Conservation (phyloP, 37 sponge, comb jelly and placozoan species). For the Halichondria panicea region DNA sequence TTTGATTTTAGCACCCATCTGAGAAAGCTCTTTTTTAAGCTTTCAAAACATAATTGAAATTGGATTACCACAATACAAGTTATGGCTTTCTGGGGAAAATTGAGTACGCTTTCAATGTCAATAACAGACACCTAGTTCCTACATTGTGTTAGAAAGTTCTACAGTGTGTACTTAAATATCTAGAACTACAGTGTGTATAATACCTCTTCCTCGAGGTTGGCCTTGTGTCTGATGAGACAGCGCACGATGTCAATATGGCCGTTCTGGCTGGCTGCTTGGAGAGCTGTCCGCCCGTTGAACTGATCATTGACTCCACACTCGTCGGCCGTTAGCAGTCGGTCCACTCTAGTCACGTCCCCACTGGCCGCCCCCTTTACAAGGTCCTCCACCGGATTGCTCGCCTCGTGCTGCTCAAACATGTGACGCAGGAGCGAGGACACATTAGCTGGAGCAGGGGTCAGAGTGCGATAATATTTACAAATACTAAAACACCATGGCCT, state of each 20-base stretch:
- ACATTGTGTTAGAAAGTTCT: not conserved
- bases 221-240: conserved; percentile 64
- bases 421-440: conserved; percentile 68
- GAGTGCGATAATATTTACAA: not conserved
- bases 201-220: conserved; percentile 86
- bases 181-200: too few relatives aligned
- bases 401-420: conserved; percentile 71
- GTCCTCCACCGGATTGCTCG: conserved; percentile 62
- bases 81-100: too few relatives aligned
- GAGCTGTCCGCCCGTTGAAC: conserved; percentile 70
- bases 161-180: too few relatives aligned
- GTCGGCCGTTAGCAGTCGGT: conserved; percentile 20
- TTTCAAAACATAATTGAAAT: too few relatives aligned
- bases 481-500: not conserved
- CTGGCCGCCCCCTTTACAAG: conserved; percentile 75
- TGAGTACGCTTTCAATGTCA: too few relatives aligned
- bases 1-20: too few relatives aligned
- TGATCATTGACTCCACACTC: conserved; percentile 63
- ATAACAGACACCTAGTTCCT: not conserved
- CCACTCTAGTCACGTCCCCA: conserved; percentile 54
- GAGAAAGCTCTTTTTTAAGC: too few relatives aligned
- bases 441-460: conserved; percentile 37
- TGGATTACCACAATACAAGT: too few relatives aligned
- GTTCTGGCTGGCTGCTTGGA: conserved; percentile 87
- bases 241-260: conserved; percentile 76